These are phyloP conservation scores for Heliconius hermathena DNA, from an alignment of 1,140 invertebrate genomes.

Conservation along the genomic window DNA sequence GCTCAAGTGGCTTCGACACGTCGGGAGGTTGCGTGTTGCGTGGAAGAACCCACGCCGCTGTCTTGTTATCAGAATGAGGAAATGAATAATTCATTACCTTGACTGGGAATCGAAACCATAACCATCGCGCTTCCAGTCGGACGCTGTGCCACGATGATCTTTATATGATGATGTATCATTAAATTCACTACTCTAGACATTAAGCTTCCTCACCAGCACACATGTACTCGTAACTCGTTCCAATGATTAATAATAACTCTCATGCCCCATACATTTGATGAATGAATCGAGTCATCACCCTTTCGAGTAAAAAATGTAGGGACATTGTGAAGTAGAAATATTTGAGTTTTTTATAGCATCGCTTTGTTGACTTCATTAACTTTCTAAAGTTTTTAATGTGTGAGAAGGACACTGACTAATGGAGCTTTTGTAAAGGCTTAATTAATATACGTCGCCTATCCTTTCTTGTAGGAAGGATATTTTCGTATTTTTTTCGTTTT, in stretches of 20 bases:
- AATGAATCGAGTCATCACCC: conserved; percentile 22
- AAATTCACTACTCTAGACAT: too few relatives aligned
- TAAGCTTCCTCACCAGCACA: background rate
- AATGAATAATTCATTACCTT: too few relatives aligned
- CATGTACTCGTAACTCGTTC: background rate
- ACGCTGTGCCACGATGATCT: too few relatives aligned
- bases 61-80: too few relatives aligned
- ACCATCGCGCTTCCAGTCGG: too few relatives aligned
- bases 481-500: background rate
- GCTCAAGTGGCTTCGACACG: too few relatives aligned
- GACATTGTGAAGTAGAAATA: conserved; percentile 15
- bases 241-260: background rate
- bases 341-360: conserved; percentile 23
- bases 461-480: background rate
- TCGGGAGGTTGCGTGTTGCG: too few relatives aligned
- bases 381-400: conserved; percentile 36
- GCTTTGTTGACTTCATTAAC: conserved; percentile 30
- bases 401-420: conserved; percentile 41
- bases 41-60: too few relatives aligned
- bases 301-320: conserved; percentile 25
- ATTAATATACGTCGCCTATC: conserved; percentile 34
- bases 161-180: too few relatives aligned
- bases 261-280: conserved; percentile 7
- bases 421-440: conserved; percentile 39
- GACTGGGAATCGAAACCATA: too few relatives aligned